Conservation (phyloP, 2,113 vertebrate species). For the Lagopus leucura region DNA sequence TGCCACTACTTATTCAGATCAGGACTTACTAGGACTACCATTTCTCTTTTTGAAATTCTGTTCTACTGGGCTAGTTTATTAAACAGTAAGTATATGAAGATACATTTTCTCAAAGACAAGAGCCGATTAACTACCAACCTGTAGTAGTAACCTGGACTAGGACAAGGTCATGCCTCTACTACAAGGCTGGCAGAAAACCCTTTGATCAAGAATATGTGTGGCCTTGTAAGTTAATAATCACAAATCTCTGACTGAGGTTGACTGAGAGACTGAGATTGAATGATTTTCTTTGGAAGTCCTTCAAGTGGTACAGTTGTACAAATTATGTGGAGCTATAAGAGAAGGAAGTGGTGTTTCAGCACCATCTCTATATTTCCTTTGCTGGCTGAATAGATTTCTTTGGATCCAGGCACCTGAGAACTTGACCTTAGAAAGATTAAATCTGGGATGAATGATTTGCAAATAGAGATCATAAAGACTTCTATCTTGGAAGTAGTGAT, state of each 20-base stretch:
- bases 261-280: background rate
- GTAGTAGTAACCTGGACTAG: background rate
- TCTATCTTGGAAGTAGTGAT: background rate
- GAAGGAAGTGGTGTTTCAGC: background rate
- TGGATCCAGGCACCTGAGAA: background rate
- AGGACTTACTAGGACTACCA: background rate
- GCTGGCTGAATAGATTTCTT: background rate
- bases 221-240: background rate
- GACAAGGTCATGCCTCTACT: background rate
- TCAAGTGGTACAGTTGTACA: background rate
- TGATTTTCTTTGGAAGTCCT: background rate
- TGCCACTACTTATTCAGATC: background rate
- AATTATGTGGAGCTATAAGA: accelerated
- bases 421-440: background rate
- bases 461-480: background rate
- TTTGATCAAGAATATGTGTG: background rate
- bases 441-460: background rate
- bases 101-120: background rate
- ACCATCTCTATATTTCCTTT: background rate
- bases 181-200: background rate
- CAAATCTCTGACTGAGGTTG: background rate
- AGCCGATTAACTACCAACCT: background rate
- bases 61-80: background rate
- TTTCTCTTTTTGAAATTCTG: background rate
- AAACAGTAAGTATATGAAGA: background rate